phyloP scores from a whole-genome alignment of 2,113 vertebrate species.

The Tricholaema leucomelas region DNA sequence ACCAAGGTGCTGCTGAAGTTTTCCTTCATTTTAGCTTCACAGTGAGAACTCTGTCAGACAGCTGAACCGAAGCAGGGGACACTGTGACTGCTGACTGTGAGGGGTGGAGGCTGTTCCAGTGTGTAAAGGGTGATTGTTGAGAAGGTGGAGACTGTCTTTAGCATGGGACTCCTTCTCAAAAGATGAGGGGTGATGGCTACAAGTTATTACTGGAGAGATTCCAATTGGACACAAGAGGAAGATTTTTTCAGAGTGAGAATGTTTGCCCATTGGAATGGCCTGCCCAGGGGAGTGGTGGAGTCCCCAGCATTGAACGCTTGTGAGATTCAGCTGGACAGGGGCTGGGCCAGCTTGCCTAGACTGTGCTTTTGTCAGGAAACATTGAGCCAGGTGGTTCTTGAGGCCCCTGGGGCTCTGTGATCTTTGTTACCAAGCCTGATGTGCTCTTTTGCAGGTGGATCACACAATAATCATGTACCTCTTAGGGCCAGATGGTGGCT shows the following conservation, averaged over 20 bases:
- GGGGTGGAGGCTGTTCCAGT: background rate
- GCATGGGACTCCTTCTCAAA: too few relatives aligned
- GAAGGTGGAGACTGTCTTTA: background rate
- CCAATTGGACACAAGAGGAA: background rate
- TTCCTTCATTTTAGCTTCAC: background rate
- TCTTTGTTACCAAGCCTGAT: background rate
- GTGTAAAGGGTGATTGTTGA: background rate
- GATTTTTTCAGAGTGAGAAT: background rate
- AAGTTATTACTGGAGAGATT: background rate
- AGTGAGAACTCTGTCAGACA: background rate
- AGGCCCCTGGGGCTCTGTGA: background rate
- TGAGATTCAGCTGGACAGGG: background rate
- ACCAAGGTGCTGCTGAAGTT: background rate
- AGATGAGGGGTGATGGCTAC: background rate
- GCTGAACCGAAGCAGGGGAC: background rate
- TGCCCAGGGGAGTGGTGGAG: background rate
- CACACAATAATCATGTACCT: conserved; percentile 99
- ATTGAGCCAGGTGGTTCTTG: background rate
- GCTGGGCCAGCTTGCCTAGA: background rate
- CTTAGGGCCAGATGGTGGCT: conserved; percentile 88
- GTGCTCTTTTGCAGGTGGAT: conserved; percentile 84
- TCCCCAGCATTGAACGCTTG: background rate
- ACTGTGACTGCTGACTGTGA: background rate
- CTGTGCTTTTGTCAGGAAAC: background rate
- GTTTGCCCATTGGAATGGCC: background rate